Evolutionary conservation across 2,797 vertebrate genomes (phyloP).

Genomic region (Potorous gilbertii): DNA sequence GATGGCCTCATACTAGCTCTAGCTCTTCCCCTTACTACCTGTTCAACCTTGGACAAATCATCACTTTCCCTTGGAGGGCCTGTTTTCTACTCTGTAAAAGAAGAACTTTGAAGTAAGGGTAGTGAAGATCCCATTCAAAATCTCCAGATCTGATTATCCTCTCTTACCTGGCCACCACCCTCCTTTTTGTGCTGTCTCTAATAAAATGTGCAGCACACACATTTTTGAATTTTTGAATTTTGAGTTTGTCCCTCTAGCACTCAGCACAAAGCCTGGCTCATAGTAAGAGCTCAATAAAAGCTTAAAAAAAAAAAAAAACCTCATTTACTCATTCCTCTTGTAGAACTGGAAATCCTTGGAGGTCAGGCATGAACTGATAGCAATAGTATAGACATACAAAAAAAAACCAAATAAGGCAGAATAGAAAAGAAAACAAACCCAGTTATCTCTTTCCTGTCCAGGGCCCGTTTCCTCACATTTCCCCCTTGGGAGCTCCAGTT

Average conservation of each 20-base stretch:
- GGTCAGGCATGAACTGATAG: neutral
- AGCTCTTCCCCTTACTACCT: neutral
- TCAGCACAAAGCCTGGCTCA: neutral
- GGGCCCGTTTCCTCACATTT: neutral
- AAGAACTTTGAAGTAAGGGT: neutral
- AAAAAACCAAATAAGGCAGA: neutral
- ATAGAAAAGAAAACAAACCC: neutral
- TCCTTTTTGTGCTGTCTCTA: neutral
- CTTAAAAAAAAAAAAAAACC: no score
- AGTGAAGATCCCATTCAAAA: neutral
- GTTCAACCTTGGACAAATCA: neutral
- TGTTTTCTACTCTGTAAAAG: neutral
- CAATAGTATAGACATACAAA: neutral
- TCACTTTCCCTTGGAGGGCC: neutral
- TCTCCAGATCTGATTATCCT: neutral
- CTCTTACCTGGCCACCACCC: neutral
- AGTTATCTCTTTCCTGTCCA: neutral
- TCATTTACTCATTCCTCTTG: neutral
- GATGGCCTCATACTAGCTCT: neutral
- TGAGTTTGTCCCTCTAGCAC: neutral
- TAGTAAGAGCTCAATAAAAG: neutral
- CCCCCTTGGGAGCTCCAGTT: neutral
- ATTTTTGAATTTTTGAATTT: neutral
- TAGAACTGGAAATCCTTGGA: neutral
- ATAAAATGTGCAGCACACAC: neutral